Evolutionary conservation across 2,888 invertebrate genomes (phyloP), one percentile per base, ranked within the genome.

Genomic region (Heliconius cydno): DNA sequence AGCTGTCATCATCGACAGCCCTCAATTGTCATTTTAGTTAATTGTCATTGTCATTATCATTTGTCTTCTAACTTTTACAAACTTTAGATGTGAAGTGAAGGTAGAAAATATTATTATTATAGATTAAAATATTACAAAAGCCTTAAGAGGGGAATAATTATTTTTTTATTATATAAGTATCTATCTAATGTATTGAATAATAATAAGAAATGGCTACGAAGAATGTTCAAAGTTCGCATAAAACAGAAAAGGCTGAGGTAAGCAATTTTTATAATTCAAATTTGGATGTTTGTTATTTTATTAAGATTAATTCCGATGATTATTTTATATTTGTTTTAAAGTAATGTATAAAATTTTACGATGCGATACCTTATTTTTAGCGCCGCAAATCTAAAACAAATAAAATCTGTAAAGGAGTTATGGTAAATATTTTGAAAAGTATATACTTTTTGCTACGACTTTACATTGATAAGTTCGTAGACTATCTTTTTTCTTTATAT

Each of bases 331-430:
- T 15, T 25, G 9, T 70, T 70, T 46, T 19, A 70, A 70, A 70
- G 7, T 9, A 41, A 70, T 34, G 1, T 25, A 57, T n/a, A 70
- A 67, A 22, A 19, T 57, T 19, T 34, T 22, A 19, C 28, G 34
- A 6, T 7, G 34, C 15, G 7, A 9, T 41, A 41, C 41, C 3
- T 79, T 65, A 65, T 52, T 78, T 85, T 28, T 88, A 93, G 92
- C 85, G 86, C 30, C 86, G 86, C 25, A 87, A 84, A n/a, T 88
- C 85, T 46, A 94, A 94, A 87, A 87, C 92, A 0, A 87, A 85
- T 75, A 91, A 89, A 80, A 94, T 94, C 81, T 83, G 92, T 68
- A 87, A 87, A 85, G 94, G 92, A 3, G 91, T 94, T 84, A 86
- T 89, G 0, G 86, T 85, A 81, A 91, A 91, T 82, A 88, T 93